Percentiles rank a stretch among this genome's conserved stretches.
These are phyloP conservation scores for Stenodera caucasica DNA, from an alignment of 2,888 invertebrate species.

Conservation along the genomic window DNA sequence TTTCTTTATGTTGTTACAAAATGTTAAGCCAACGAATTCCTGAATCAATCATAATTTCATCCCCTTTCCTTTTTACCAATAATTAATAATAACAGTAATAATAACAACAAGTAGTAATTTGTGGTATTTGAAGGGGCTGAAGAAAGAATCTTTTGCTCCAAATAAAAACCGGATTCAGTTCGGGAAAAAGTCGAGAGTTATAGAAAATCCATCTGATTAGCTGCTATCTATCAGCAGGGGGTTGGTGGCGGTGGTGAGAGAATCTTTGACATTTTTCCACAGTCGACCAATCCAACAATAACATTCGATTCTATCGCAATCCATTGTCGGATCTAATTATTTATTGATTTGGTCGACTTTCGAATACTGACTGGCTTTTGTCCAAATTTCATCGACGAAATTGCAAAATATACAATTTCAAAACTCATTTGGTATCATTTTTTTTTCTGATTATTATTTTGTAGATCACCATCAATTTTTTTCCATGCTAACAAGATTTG, in stretches of 20 bases:
- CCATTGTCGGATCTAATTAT: conserved; percentile 20
- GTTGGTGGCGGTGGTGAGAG: too few species aligned
- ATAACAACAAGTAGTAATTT: conserved; percentile 1
- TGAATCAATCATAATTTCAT: neutral
- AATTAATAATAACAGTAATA: too few species aligned
- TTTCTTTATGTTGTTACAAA: neutral
- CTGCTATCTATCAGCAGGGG: conserved; percentile 48
- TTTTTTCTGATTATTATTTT: too few species aligned
- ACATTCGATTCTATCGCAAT: conserved; percentile 39
- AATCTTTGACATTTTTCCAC: conserved; percentile 51
- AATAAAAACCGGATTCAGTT: too few species aligned
- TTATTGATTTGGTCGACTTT: conserved; percentile 31
- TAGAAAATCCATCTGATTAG: conserved; percentile 46
- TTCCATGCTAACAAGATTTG: neutral
- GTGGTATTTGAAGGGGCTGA: neutral
- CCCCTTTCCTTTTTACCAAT: neutral
- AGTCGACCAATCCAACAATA: conserved; percentile 34
- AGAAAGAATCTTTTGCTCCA: too few species aligned
- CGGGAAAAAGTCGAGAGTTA: neutral
- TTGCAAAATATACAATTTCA: conserved; percentile 51
- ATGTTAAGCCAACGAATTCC: neutral
- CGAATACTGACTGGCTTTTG: too few species aligned
- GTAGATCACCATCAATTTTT: too few species aligned
- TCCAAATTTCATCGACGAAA: conserved; percentile 52
- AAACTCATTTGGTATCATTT: too few species aligned